Evolutionary conservation across 2,113 vertebrate species (phyloP).

Genomic region (Rana temporaria): DNA sequence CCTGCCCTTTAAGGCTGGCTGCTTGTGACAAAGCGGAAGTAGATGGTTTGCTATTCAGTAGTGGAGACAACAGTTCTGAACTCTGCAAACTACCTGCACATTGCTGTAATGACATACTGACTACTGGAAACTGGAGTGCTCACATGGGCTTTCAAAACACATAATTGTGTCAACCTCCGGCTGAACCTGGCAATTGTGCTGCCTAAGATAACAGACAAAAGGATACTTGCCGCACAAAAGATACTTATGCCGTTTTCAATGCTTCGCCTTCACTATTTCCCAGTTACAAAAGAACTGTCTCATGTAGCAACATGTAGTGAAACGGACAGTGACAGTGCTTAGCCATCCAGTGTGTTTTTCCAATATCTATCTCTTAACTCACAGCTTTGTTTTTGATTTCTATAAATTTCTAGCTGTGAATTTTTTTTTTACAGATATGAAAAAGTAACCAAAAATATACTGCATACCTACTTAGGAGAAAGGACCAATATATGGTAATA

Average conservation of each 20-base stretch:
- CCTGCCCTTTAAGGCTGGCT: conserved; percentile 69
- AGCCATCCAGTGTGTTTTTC: conserved; percentile 16
- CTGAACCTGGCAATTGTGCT: conserved; percentile 67
- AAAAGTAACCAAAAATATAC: not conserved
- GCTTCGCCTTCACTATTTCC: conserved; percentile 17
- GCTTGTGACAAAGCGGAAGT: conserved; percentile 60
- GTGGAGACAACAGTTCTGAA: conserved; percentile 68
- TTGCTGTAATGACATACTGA: conserved; percentile 72
- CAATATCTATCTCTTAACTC: not conserved
- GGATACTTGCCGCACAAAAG: conserved; percentile 28
- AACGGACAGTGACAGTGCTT: conserved; percentile 12
- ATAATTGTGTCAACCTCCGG: conserved; percentile 65
- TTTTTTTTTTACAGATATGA: not conserved
- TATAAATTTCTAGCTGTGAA: not conserved
- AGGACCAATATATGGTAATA: not conserved
- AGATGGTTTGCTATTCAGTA: conserved; percentile 57
- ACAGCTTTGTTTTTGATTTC: not conserved
- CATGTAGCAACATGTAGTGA: conserved; percentile 27
- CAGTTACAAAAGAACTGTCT: conserved; percentile 28
- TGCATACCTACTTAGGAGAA: not conserved
- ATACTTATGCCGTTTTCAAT: conserved; percentile 4
- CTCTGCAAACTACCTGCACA: conserved; percentile 69
- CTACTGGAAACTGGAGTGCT: conserved; percentile 68
- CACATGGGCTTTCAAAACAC: conserved; percentile 66
- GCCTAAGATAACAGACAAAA: conserved; percentile 27